Percentiles rank a stretch among this genome's conserved stretches.
Conservation (phyloP, 2,797 vertebrate species). For the Scyliorhinus canicula region DNA sequence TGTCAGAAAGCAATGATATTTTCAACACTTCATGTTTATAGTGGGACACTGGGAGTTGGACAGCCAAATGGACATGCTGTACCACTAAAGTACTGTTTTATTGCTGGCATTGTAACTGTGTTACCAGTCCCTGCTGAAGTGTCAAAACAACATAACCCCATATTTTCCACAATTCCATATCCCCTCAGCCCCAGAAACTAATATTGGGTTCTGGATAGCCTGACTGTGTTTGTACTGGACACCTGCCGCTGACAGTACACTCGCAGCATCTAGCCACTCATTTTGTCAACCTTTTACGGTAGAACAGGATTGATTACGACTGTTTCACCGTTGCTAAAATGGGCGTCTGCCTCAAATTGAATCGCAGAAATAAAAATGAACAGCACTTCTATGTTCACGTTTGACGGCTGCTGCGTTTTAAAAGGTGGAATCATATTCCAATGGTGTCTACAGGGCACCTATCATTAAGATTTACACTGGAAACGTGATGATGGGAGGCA, state of each 20-base stretch:
- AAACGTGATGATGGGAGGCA: neutral
- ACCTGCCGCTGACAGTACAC: neutral
- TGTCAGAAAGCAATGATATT: neutral
- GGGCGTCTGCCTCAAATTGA: neutral
- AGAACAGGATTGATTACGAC: neutral
- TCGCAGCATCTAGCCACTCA: neutral
- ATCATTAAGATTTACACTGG: neutral
- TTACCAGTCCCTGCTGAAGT: neutral
- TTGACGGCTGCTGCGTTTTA: neutral
- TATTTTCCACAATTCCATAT: neutral
- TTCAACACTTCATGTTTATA: neutral
- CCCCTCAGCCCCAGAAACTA: neutral
- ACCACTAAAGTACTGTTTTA: neutral
- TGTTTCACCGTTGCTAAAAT: neutral
- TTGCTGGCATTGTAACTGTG: neutral
- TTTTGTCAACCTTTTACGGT: neutral
- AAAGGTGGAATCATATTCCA: neutral
- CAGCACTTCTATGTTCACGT: neutral
- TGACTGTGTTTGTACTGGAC: neutral
- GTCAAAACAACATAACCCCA: neutral
- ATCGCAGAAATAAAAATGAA: neutral
- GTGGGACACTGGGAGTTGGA: neutral
- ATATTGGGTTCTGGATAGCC: neutral
- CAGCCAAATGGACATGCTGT: neutral
- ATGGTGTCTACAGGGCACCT: neutral